Evolutionary conservation across 1,140 invertebrate species (phyloP), one percentile per base, ranked within the genome.

Genomic region (Cotesia glomerata): DNA sequence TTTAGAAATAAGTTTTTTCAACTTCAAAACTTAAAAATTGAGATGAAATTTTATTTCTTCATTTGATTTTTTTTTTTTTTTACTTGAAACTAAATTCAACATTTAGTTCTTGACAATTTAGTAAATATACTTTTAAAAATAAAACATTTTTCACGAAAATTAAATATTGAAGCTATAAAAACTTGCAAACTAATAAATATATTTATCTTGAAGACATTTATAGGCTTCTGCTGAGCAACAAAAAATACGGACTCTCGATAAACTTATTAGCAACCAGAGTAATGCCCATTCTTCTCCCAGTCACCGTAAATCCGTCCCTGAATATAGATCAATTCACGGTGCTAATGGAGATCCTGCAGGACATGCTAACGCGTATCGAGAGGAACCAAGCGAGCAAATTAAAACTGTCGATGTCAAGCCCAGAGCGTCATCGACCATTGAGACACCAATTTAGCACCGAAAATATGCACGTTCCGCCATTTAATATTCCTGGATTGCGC

Each of bases 221-320:
- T 88, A 93, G 94, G 79, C 88, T 95, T 77, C 94, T 98, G 92
- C 88, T 98, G 73, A 91, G 91, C 79, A 96, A 98, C 83, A 96
- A 96, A 83, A 95, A 94, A 80, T 98, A 96, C 85, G 97, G 95
- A 11, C 87, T 98, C 54, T 95, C 94, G 1, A 93, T 97, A 9
- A 97, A 95, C 83, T 89, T 97, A 76, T 94, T 98, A 91, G 97
- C 97, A 0, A 97, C 95, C 0, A 92, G 95, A 81, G 95, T 98
- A 39, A 95, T 99, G 90, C 97, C 97, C 0, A 91, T 94, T 7
- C 88, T 98, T 5, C 91, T 97, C 59, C 97, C 97, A 32, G 95
- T 97, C 80, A 95, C 96, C 1, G 93, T 98, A 52, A 97, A 97
- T 85, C 94, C 96, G 0, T 91, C 91, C 35, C 88, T 99, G 56